Evolutionary conservation across 2,888 invertebrate genomes (phyloP).

Genomic region (Ophioninae sp.): DNA sequence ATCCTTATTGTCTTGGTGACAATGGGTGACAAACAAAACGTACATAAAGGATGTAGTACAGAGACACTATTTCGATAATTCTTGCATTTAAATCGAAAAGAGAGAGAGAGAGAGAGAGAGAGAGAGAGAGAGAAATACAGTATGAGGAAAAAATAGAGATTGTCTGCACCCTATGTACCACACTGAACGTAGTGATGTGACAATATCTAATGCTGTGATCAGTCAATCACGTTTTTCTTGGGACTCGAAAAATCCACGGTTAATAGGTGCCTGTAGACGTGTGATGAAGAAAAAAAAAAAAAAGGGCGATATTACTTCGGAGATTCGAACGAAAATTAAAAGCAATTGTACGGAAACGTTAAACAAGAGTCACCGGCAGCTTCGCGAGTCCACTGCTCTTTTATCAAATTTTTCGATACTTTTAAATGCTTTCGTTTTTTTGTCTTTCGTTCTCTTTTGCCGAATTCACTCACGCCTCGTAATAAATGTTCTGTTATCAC

Average conservation of each 20-base stretch:
- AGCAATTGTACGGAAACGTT: constrained; percentile 16
- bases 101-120: constrained; percentile 28
- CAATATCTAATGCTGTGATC: constrained; percentile 75
- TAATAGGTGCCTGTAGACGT: constrained; percentile 58
- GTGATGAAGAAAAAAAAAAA: constrained; percentile 45
- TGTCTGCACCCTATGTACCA: constrained; percentile 66
- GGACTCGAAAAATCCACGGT: constrained; percentile 42
- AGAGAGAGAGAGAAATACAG: constrained; percentile 32
- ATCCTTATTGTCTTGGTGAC: constrained; percentile 65
- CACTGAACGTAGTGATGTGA: constrained; percentile 72
- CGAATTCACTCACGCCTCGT: background rate
- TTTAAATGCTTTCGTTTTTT: background rate
- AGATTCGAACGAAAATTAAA: constrained; percentile 31
- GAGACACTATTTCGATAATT: constrained; percentile 63
- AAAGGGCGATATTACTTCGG: constrained; percentile 25
- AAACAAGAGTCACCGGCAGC: constrained; percentile 21
- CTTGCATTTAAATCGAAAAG: constrained; percentile 60
- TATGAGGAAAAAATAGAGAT: constrained; percentile 40
- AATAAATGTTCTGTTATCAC: background rate
- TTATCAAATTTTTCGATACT: constrained; percentile 4
- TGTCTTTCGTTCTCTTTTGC: background rate
- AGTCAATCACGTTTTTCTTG: constrained; percentile 61
- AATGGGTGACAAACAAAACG: constrained; percentile 52
- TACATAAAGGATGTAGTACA: constrained; percentile 47
- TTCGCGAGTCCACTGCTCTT: constrained; percentile 2